A percentile compares a stretch with the other conserved stretches of the same genome.
phyloP scores from a whole-genome alignment of 2,113 vertebrate genomes.

The Zosterops hypoxanthus region DNA sequence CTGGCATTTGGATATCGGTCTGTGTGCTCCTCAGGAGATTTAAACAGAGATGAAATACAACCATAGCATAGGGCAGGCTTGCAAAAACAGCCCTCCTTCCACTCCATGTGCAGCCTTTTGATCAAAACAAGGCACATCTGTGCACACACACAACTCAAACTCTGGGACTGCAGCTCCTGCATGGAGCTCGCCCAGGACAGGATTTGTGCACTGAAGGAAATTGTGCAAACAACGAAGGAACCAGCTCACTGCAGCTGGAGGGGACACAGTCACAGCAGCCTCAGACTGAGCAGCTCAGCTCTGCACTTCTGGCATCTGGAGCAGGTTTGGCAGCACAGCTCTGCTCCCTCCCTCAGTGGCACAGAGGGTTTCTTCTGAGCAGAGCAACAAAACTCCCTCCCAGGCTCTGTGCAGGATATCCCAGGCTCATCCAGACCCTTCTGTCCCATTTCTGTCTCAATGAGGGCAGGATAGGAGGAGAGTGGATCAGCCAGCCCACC shows the following conservation, averaged over 20 bases:
- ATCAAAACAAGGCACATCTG: accelerated
- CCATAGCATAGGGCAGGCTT: neutral
- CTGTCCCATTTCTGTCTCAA: neutral
- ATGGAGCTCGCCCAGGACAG: accelerated
- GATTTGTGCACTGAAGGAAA: neutral
- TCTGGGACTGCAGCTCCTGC: neutral
- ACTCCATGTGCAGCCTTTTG: neutral
- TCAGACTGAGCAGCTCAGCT: neutral
- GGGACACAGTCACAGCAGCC: neutral
- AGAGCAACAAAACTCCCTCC: neutral
- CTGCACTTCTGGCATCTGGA: neutral
- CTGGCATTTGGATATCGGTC: neutral
- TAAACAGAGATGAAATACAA: neutral
- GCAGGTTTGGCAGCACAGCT: neutral
- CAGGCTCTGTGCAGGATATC: neutral
- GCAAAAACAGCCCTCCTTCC: neutral
- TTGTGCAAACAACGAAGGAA: neutral
- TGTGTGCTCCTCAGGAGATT: neutral
- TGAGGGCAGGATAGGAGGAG: neutral
- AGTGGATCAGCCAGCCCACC: neutral
- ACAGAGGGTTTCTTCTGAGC: neutral
- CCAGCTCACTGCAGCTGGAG: neutral
- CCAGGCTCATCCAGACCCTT: neutral
- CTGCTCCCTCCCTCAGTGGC: neutral
- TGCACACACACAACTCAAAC: neutral